Evolutionary conservation across 2,797 vertebrate species (phyloP), one percentile per base, ranked within the genome.

Genomic region (Scyliorhinus canicula): DNA sequence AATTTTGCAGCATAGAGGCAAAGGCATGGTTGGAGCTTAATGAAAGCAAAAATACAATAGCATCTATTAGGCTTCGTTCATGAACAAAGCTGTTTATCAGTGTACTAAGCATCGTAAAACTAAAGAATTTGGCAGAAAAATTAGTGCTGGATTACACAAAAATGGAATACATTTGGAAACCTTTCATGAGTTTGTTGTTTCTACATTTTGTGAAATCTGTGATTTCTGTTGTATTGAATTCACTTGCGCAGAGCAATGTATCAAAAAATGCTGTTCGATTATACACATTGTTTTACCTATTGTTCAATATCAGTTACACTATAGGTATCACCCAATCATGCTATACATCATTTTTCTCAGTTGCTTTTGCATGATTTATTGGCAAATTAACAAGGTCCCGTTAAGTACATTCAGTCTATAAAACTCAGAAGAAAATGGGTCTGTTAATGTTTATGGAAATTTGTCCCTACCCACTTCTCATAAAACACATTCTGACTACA

Each of bases 21-120:
- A 97, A 95, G 96, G 96, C 95, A 44, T 95, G 84, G 95, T 97
- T 97, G 97, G 97, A 97, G 96, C 96, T 97, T 98, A 98, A 98
- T 96, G 97, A 98, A 98, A 97, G 98, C 95, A 95, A 96, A 95
- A 97, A 97, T 97, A 98, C 98, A 98, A 98, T 97, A 97, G 97
- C 97, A 97, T 97, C 97, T 96, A 98, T 98, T 98, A 98, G 96
- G 96, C 96, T 97, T 98, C 96, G 96, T 98, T 98, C 74, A 28
- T 94, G 67, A 67, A 52, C 67, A 94, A 26, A 47, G 12, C 93
- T 94, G 28, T 94, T 94, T 67, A 93, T 71, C 12, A 7, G 65
- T 93, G 67, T 35, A 93, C 31, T 52, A 47, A 12, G 12, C 28
- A 74, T 35, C 47, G 35, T 55, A 50, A 93, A 74, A 71, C 31